phyloP scores from a whole-genome alignment of 2,113 vertebrate genomes.

The Rhizomys pruinosus region DNA sequence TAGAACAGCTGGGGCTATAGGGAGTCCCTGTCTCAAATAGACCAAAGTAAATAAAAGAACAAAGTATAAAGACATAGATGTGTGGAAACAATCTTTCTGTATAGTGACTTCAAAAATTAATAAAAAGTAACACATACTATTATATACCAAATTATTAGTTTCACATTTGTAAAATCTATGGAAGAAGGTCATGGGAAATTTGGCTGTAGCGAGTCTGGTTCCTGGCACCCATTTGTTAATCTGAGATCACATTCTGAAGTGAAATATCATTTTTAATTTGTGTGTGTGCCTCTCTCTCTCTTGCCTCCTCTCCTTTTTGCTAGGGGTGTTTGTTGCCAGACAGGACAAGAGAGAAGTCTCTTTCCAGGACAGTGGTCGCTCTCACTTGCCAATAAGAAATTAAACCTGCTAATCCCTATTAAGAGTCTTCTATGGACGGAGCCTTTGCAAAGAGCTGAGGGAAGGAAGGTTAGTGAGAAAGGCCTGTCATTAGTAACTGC shows the following conservation, averaged over 20 bases:
- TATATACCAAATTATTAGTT: constrained; percentile 15
- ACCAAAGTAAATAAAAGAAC: no score
- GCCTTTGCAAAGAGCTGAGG: background rate
- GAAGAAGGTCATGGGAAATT: constrained; percentile 49
- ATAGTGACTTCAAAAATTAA: background rate
- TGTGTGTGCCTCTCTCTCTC: no score
- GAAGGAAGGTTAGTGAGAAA: constrained; percentile 3
- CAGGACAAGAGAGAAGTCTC: background rate
- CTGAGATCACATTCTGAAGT: constrained; percentile 5
- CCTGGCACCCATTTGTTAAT: constrained; percentile 37
- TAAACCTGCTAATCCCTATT: constrained; percentile 57
- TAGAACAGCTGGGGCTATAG: no score
- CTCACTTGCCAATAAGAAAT: constrained; percentile 15
- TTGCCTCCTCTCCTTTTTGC: background rate
- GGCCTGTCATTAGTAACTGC: background rate
- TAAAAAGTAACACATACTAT: background rate
- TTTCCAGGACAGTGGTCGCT: constrained; percentile 31
- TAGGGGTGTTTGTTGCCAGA: background rate
- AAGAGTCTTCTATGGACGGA: background rate
- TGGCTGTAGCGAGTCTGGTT: constrained; percentile 24
- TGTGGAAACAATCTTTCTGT: background rate
- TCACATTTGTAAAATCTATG: background rate
- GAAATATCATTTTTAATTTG: constrained; percentile 3
- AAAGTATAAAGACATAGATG: background rate
- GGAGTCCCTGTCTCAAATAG: no score